These are phyloP conservation scores for Barbus barbus DNA, from an alignment of 2,113 vertebrate genomes.

Conservation along the genomic window DNA sequence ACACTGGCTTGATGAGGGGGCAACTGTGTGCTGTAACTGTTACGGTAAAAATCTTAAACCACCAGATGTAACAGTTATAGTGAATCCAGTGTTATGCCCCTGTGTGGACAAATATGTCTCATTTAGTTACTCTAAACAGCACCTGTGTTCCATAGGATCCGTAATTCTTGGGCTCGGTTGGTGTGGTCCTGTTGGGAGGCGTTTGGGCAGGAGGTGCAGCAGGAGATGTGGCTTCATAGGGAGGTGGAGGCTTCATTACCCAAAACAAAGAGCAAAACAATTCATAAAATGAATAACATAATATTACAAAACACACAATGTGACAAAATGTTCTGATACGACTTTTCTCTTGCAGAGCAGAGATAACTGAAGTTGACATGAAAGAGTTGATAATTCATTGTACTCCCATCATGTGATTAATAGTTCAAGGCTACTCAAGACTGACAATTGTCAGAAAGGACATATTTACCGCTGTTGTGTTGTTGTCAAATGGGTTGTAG, in stretches of 20 bases:
- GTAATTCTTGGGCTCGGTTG: constrained; percentile 88
- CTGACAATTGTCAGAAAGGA: neutral
- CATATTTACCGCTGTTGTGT: constrained; percentile 27
- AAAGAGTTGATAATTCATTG: neutral
- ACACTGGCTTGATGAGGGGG: neutral
- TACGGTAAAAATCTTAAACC: neutral
- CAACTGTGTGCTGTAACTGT: neutral
- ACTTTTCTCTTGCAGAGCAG: neutral
- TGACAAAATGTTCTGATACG: neutral
- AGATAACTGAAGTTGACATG: neutral
- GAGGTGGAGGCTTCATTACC: constrained; percentile 73
- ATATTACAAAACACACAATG: too few species aligned
- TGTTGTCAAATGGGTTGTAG: constrained; percentile 90
- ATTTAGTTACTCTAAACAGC: constrained; percentile 4
- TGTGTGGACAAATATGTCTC: neutral
- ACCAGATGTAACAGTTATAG: neutral
- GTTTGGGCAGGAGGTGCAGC: constrained; percentile 63
- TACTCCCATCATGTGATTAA: neutral
- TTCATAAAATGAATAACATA: neutral
- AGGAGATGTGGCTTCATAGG: constrained; percentile 74
- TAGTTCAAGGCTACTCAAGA: neutral
- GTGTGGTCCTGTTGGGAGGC: constrained; percentile 78
- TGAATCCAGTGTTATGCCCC: neutral
- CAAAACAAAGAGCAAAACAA: constrained; percentile 3
- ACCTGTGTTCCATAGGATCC: constrained; percentile 91